These are phyloP conservation scores for Phocoena phocoena DNA, from an alignment of 2,113 vertebrate species.

Conservation along the genomic window DNA sequence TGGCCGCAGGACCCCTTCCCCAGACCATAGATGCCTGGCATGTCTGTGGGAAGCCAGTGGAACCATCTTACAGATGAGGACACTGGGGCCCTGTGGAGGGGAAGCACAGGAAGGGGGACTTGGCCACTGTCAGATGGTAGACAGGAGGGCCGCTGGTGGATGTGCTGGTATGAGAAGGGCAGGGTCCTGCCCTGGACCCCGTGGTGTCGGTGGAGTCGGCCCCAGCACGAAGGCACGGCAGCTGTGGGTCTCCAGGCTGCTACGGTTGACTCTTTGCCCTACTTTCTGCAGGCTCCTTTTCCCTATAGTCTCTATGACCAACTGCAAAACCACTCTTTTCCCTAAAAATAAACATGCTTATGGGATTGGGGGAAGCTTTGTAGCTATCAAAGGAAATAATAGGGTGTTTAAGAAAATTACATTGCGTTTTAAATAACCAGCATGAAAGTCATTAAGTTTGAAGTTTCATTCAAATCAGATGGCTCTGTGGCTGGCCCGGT, in stretches of 20 bases:
- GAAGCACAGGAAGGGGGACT: background rate
- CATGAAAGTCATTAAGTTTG: conserved; percentile 82
- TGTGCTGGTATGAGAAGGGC: background rate
- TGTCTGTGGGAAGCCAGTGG: background rate
- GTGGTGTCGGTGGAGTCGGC: fast-evolving
- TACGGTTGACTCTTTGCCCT: conserved; percentile 47
- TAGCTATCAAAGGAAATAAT: conserved; percentile 85
- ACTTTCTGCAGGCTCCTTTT: conserved; percentile 63
- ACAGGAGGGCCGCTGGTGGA: background rate
- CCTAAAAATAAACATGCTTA: conserved; percentile 85
- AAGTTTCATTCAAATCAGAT: conserved; percentile 86
- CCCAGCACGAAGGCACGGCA: background rate
- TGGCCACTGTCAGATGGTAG: background rate
- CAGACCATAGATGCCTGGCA: background rate
- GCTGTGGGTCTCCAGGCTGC: background rate
- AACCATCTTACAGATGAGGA: background rate
- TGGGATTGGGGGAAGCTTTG: conserved; percentile 83
- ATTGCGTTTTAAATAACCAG: conserved; percentile 82
- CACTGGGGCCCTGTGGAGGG: background rate
- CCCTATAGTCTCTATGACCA: conserved; percentile 76
- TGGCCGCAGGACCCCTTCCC: background rate
- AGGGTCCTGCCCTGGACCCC: background rate
- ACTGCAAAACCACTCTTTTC: conserved; percentile 84
- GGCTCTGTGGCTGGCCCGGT: conserved; percentile 73
- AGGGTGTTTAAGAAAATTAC: conserved; percentile 83